These are phyloP conservation scores for Ivindomyrus marchei DNA, from an alignment of 2,113 vertebrate genomes.

Conservation along the genomic window DNA sequence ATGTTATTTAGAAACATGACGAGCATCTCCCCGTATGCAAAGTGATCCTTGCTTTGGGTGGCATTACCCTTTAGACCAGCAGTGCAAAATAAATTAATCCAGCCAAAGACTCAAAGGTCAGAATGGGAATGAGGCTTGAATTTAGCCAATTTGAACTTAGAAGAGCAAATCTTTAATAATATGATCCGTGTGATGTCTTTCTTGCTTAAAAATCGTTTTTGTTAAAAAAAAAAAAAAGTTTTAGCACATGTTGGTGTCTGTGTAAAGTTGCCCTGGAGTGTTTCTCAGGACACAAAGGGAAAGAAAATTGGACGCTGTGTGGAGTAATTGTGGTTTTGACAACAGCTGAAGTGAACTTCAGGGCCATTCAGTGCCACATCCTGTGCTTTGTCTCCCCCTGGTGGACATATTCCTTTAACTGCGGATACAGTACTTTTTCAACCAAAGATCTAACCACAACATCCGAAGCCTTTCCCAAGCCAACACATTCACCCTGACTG, in stretches of 20 bases:
- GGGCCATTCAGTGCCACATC: not conserved
- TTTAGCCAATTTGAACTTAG: not conserved
- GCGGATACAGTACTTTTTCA: not conserved
- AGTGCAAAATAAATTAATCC: not conserved
- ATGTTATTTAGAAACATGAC: not conserved
- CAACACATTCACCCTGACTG: not conserved
- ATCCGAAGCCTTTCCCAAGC: not conserved
- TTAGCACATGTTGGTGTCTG: not conserved
- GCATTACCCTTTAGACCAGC: not conserved
- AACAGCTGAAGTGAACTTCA: not conserved
- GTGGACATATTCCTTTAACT: conserved; percentile 12
- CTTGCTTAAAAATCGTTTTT: not conserved
- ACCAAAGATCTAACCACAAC: not conserved
- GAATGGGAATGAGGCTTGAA: not conserved
- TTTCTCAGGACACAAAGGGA: not conserved
- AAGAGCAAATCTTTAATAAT: not conserved
- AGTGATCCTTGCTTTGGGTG: not conserved
- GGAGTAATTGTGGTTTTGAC: not conserved
- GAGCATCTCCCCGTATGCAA: not conserved
- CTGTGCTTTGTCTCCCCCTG: not conserved
- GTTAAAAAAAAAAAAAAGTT: not conserved
- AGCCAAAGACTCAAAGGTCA: not conserved
- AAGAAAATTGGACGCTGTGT: not conserved
- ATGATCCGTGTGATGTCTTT: not conserved
- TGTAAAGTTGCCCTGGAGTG: conserved; percentile 6